Evolutionary conservation across 2,113 vertebrate genomes (phyloP), one percentile per base, ranked within the genome.

Genomic region (Ellobius talpinus): DNA sequence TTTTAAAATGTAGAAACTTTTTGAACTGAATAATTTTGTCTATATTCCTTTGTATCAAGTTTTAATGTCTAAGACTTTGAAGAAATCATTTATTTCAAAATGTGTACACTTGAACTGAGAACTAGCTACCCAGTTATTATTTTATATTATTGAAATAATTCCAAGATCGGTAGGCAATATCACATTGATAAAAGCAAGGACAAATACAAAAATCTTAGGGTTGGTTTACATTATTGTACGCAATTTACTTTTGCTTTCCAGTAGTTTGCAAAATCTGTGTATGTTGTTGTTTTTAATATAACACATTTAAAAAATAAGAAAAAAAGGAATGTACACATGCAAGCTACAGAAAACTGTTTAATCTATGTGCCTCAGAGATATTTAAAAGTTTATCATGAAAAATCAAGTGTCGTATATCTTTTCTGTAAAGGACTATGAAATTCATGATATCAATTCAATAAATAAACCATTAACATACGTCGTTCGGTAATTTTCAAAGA

Each of bases 111-210:
- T 66, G 12, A 97, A 86, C 68, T 84, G 24, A 92, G 23, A 85
- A 39, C 31, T 65, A 74, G 21, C 77, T n/a, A 81, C n/a, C 7
- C 7, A 72, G 33, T 90, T 90, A 78, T 73, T 91, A 78, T 36
- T 93, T 96, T 84, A 90, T 85, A 76, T 65, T 65, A 63, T 85
- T 17, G 14, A 45, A 63, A 85, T 42, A 85, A 42, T 17, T 31
- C n/a, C 16, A 65, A 11, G 8, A 70, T 70, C 5, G 66, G 31
- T 85, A 70, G 45, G 63, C 63, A 66, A 21, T 61, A 45, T 9
- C 95, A 81, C 5, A 88, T 84, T 77, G 73, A 84, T 85, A 93
- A 90, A 90, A 95, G 73, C 31, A 89, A 84, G 73, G 21, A 21
- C 52, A 89, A 82, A 33, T 81, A 91, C 50, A 84, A 39, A 58